phyloP scores from a whole-genome alignment of 53 echinoderm and acorn worm genomes.

The Paracentrotus lividus region DNA sequence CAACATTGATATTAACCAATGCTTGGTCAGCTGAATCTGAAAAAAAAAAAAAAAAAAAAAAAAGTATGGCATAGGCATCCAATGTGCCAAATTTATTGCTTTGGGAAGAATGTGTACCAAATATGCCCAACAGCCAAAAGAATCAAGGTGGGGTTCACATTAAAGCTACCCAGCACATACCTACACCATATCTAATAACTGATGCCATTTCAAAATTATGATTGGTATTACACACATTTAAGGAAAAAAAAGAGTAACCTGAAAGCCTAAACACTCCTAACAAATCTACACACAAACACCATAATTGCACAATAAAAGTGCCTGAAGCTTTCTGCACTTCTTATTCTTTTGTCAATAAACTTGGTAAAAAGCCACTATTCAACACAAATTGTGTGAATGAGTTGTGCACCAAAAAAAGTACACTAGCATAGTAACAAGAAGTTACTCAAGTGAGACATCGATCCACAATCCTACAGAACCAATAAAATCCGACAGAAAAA shows the following conservation, averaged over 20 bases:
- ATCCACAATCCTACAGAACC: background rate
- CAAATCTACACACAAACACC: background rate
- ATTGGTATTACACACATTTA: background rate
- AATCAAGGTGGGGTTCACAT: background rate
- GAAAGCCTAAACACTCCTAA: background rate
- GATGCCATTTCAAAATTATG: background rate
- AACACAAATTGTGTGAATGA: background rate
- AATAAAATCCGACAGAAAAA: background rate
- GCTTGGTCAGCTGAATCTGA: too few relatives aligned
- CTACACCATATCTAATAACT: background rate
- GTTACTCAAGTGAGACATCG: background rate
- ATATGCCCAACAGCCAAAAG: too few relatives aligned
- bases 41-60: too few relatives aligned
- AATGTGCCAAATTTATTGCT: too few relatives aligned
- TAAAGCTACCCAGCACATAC: background rate
- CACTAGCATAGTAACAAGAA: background rate
- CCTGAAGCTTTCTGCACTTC: conserved; percentile 19
- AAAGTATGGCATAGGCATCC: too few relatives aligned
- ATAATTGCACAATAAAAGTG: conserved; percentile 36
- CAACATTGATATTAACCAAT: too few relatives aligned
- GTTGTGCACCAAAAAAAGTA: background rate
- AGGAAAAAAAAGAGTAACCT: background rate
- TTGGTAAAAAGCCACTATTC: background rate
- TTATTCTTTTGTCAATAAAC: background rate
- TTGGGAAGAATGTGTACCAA: too few relatives aligned